Conservation (phyloP, 1,140 invertebrate species). For the Musca domestica region DNA sequence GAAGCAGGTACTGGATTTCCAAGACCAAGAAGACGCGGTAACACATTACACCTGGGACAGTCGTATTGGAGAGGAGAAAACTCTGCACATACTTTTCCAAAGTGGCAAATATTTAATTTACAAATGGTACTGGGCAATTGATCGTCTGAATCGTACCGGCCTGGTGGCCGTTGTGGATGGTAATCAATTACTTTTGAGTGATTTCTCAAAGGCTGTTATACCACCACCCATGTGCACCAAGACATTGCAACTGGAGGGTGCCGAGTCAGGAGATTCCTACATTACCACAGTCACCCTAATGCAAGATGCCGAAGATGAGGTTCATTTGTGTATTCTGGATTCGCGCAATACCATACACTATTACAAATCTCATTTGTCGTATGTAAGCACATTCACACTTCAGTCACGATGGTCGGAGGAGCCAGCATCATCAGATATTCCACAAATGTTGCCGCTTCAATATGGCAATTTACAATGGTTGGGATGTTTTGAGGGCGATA, state of each 20-base stretch:
- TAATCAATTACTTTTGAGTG: conserved; percentile 68
- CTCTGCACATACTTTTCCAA: conserved; percentile 61
- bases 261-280: conserved; percentile 50
- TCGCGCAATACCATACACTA: not conserved
- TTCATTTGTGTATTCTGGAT: conserved; percentile 33
- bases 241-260: conserved; percentile 57
- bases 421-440: not conserved
- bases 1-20: conserved; percentile 66
- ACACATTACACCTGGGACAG: conserved; percentile 65
- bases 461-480: conserved; percentile 6
- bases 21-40: conserved; percentile 56
- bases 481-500: conserved; percentile 1
- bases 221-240: conserved; percentile 81
- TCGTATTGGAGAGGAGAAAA: conserved; percentile 57
- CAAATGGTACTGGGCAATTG: conserved; percentile 40
- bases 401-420: not conserved
- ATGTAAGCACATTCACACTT: not conserved
- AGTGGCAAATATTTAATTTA: conserved; percentile 60
- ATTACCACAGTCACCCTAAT: conserved; percentile 58
- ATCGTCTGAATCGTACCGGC: conserved; percentile 42
- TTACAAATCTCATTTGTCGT: not conserved
- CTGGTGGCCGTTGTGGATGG: conserved; percentile 80
- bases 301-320: conserved; percentile 13
- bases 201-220: conserved; percentile 69
- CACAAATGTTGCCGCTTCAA: not conserved